Evolutionary conservation across 2,797 vertebrate genomes (phyloP).

Genomic region (Arctocebus calabarensis): DNA sequence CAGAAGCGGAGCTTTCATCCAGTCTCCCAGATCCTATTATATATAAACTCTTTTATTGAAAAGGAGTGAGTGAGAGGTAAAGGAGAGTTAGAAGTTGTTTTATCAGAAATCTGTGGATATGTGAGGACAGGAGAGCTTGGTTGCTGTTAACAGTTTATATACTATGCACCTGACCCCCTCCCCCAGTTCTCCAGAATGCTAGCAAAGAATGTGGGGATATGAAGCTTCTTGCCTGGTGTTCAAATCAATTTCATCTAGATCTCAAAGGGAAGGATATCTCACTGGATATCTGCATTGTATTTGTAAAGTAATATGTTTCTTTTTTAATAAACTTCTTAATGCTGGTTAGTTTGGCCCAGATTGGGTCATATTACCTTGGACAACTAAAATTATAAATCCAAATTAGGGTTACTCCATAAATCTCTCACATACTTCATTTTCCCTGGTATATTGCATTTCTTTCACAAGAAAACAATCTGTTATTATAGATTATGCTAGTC

Average conservation of each 20-base stretch:
- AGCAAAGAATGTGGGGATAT: neutral
- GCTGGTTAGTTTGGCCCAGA: neutral
- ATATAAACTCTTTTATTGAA: neutral
- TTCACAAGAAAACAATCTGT: constrained; percentile 18
- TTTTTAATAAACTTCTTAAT: neutral
- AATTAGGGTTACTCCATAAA: neutral
- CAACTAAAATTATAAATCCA: constrained; percentile 26
- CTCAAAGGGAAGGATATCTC: neutral
- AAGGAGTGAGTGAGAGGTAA: neutral
- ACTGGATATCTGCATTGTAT: neutral
- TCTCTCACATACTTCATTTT: neutral
- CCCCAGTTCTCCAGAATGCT: neutral
- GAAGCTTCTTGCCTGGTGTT: neutral
- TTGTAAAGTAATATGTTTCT: neutral
- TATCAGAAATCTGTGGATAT: neutral
- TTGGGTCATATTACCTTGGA: constrained; percentile 2
- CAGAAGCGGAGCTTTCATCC: rapidly evolving
- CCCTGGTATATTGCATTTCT: neutral
- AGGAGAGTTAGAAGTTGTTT: neutral
- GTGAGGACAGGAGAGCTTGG: neutral
- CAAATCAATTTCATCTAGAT: neutral
- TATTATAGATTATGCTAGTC: neutral
- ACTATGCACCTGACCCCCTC: too few species aligned
- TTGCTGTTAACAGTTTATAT: neutral
- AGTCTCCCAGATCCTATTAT: neutral